Evolutionary conservation across 64 coral and sea anemone species (phyloP), one percentile per base, ranked within the genome.

Genomic region (Catalaphyllia jardinei): DNA sequence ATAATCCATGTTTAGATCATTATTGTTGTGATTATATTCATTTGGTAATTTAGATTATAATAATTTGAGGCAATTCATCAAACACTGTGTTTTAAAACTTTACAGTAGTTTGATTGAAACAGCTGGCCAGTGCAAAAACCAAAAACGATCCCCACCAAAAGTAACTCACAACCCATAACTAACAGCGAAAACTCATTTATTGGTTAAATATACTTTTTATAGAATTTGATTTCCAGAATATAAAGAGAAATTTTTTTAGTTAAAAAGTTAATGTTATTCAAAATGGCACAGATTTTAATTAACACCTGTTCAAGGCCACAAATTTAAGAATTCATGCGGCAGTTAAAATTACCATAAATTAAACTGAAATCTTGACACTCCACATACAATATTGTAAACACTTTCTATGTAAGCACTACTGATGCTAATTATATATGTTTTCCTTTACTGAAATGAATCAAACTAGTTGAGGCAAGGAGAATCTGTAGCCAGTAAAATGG

Each of bases 401-500:
- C 13, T 55, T 55, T 55, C 52, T 8, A 55, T 55, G 52, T 55
- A 55, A 55, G 10, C 52, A 55, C 13, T 55, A 55, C 7, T 55
- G 7, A 55, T n/a, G 27, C 8, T n/a, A 8, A 67, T 28, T 84
- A 10, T n/a, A 3, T 39, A 39, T 71, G 4, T n/a, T 39, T 84
- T 42, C 35, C 16, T 35, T 82, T 51, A 71, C 25, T 38, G 71
- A 62, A 84, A 27, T 69, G 63, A 63, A 25, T 80, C 78, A 49
- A 84, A n/a, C n/a, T n/a, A 71, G 14, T 31, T 71, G 20, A 84
- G 91, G 75, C 38, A 39, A 39, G 67, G 1, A 35, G 24, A 88
- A 39, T 87, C 77, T 22, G 30, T 51, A 13, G 73, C 86, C 22
- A 86, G 78, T 24, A 96, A 93, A 76, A 72, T 96, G 54, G 57